phyloP scores from a whole-genome alignment of 1,140 invertebrate genomes.

The Drosophila pallidifrons region DNA sequence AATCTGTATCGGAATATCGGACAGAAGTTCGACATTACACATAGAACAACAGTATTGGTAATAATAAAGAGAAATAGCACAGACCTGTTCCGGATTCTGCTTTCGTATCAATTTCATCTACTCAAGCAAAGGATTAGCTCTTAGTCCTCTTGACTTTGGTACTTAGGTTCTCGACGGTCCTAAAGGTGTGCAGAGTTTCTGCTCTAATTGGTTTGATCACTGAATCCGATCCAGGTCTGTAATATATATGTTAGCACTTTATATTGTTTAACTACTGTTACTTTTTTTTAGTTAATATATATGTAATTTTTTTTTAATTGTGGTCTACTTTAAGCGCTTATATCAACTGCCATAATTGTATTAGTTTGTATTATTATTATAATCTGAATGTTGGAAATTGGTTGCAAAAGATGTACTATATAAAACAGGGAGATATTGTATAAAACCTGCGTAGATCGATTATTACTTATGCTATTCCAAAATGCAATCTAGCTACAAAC shows the following conservation, averaged over 20 bases:
- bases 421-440: slow-evolving; percentile 32
- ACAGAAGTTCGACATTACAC: slow-evolving; percentile 1
- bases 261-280: slow-evolving; percentile 21
- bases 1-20: slow-evolving; percentile 10
- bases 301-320: slow-evolving; percentile 29
- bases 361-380: slow-evolving; percentile 55
- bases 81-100: slow-evolving; percentile 8
- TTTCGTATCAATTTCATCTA: slow-evolving; percentile 9
- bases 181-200: background rate
- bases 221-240: slow-evolving; percentile 2
- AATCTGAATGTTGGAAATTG: slow-evolving; percentile 50
- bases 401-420: slow-evolving; percentile 44
- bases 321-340: slow-evolving; percentile 67
- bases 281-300: slow-evolving; percentile 22
- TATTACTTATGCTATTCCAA: slow-evolving; percentile 4
- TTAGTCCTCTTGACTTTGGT: slow-evolving; percentile 3
- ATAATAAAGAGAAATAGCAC: slow-evolving; percentile 20
- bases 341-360: slow-evolving; percentile 74
- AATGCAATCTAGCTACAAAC: slow-evolving; percentile 22
- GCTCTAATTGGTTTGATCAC: slow-evolving; percentile 26
- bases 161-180: slow-evolving; percentile 15
- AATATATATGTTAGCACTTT: slow-evolving; percentile 12
- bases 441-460: slow-evolving; percentile 26
- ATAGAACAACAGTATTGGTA: slow-evolving; percentile 66
- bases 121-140: background rate